Percentiles rank a stretch among this genome's conserved stretches.
These are phyloP conservation scores for Ectobius pallidus DNA, from an alignment of 2,888 invertebrate genomes.

Conservation along the genomic window DNA sequence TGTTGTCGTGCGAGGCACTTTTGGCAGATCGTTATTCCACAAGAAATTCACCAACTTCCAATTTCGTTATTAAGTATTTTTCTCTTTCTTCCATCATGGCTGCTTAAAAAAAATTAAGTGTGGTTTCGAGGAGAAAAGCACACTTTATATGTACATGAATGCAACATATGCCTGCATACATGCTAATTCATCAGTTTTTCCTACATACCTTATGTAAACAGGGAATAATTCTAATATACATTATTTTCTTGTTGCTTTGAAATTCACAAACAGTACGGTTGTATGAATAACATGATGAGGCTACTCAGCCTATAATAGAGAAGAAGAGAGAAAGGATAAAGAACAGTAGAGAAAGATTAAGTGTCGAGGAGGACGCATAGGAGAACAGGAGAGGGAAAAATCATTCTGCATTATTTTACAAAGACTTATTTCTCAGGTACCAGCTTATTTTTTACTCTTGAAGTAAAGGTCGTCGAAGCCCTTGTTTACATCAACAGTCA, in stretches of 20 bases:
- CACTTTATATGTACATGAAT: neutral
- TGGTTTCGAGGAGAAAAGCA: conserved; percentile 2
- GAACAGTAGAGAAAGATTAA: conserved; percentile 6
- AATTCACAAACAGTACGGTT: conserved; percentile 17
- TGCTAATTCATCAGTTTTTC: conserved; percentile 6
- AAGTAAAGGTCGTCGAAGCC: neutral
- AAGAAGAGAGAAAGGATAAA: conserved; percentile 3
- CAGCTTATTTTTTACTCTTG: conserved; percentile 30
- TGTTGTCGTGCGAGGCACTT: conserved; percentile 7
- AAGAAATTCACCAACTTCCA: neutral
- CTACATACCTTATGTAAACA: conserved; percentile 19
- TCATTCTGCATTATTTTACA: conserved; percentile 21
- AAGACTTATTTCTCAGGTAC: conserved; percentile 28
- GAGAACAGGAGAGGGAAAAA: neutral
- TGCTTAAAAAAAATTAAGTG: neutral
- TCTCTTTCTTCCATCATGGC: neutral
- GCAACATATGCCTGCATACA: conserved; percentile 13
- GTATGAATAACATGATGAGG: neutral
- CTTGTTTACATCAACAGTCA: neutral
- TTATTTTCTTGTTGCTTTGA: conserved; percentile 4
- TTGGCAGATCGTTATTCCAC: conserved; percentile 1
- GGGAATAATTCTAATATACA: conserved; percentile 25
- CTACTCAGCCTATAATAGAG: conserved; percentile 11
- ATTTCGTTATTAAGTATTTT: neutral
- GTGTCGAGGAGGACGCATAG: neutral